Evolutionary conservation across 2,113 vertebrate genomes (phyloP), one percentile per base, ranked within the genome.

Genomic region (Odobenus rosmarus): DNA sequence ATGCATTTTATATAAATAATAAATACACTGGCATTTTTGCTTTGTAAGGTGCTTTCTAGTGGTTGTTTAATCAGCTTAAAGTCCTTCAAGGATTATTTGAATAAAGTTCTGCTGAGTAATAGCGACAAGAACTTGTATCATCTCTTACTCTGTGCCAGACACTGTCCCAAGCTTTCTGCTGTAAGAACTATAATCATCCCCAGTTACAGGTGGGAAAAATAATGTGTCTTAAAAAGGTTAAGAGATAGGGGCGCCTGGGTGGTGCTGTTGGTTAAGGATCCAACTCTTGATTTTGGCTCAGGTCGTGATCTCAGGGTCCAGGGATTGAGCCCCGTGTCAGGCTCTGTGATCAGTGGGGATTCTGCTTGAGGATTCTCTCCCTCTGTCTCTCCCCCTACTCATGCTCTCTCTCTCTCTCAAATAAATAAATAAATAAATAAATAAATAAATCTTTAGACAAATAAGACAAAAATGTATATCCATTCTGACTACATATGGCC

Each of bases 1-100:
- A 97, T 98, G 93, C 95, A 98, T 98, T 98, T 98, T 98, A 98
- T 97, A 98, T 98, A 98, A 99, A 98, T 98, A 98, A 98, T 95
- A 96, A 96, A 96, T 88, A 96, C 90, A 69, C 94, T 79, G 93
- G 88, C 2, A 11, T 96, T 57, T 74, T 93, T 93, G 57, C 69
- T 96, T 72, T 57, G 9, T 55, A 95, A 86, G 83, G 61, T 83
- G n/a, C 26, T 96, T 87, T 77, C 59, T 74, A 33, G 59, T 57
- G 49, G n/a, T n/a, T 79, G 42, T 62, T 86, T 77, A 80, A 92
- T 11, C 31, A 71, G n/a, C 59, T 90, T 79, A 72, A 76, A 69
- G 74, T 82, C n/a, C 42, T 92, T 79, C 14, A 86, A 21, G 11
- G 89, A 71, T 59, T 64, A 12, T 64, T 89, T 77, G 11, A 49